These are phyloP conservation scores for Meriones unguiculatus DNA, from an alignment of 2,113 vertebrate species.

Conservation along the genomic window DNA sequence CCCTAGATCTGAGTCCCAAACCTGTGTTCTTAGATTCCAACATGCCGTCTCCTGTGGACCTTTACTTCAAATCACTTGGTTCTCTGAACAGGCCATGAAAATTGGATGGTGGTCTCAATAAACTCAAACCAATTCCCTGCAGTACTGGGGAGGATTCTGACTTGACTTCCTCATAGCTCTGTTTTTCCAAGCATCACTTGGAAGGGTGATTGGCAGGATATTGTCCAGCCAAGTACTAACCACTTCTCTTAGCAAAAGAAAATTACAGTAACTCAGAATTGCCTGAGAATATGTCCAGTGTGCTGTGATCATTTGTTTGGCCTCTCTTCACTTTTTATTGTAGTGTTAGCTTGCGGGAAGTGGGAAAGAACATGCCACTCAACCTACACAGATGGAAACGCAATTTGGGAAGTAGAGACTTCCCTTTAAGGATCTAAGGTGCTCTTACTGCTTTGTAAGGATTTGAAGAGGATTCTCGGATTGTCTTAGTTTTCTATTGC, in stretches of 20 bases:
- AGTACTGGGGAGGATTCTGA: not conserved
- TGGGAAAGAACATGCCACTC: not conserved
- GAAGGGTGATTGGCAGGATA: not conserved
- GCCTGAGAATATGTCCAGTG: not conserved
- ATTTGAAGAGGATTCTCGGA: not conserved
- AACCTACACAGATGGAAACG: not conserved
- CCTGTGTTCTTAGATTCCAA: not conserved
- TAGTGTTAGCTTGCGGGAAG: not conserved
- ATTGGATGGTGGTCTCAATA: conserved; percentile 4
- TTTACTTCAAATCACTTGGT: not conserved
- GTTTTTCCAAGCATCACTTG: not conserved
- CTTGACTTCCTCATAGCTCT: not conserved
- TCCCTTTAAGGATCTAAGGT: not conserved
- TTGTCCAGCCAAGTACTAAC: not conserved
- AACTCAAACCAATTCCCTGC: not conserved
- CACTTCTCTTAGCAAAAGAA: not conserved
- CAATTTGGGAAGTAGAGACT: not conserved
- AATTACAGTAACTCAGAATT: not conserved
- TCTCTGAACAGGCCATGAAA: not conserved
- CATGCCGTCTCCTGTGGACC: not conserved
- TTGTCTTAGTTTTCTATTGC: not conserved
- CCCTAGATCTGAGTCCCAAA: not conserved
- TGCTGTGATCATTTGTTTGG: not conserved
- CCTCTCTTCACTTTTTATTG: conserved; percentile 3
- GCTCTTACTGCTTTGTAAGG: not conserved